Evolutionary conservation across 2,113 vertebrate genomes (phyloP).

Genomic region (Gracilinanus agilis): DNA sequence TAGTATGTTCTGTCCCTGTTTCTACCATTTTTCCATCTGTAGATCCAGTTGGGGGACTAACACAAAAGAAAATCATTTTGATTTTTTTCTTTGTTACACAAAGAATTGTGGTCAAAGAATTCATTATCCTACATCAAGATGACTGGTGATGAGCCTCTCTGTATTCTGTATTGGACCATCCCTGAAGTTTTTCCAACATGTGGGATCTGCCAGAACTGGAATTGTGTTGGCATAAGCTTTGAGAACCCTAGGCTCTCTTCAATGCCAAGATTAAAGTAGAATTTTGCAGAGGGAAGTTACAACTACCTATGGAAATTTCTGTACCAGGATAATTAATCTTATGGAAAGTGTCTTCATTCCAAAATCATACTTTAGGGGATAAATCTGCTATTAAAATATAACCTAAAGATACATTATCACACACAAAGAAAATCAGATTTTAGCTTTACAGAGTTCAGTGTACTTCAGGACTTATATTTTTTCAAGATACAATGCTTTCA

Average conservation of each 20-base stretch:
- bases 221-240: background rate
- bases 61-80: background rate
- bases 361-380: background rate
- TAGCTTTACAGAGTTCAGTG: constrained; percentile 12
- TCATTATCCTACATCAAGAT: background rate
- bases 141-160: background rate
- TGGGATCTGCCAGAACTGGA: background rate
- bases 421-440: background rate
- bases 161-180: background rate
- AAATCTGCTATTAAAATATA: background rate
- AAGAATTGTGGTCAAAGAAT: background rate
- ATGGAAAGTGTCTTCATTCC: background rate
- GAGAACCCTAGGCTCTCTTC: background rate
- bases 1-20: background rate
- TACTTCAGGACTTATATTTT: background rate
- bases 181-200: background rate
- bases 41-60: background rate
- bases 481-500: constrained; percentile 38
- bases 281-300: background rate
- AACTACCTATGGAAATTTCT: background rate
- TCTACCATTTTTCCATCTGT: background rate
- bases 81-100: background rate
- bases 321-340: background rate
- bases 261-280: background rate
- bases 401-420: background rate